Conservation (phyloP, 2,797 vertebrate genomes). For the Megalops cyprinoides region DNA sequence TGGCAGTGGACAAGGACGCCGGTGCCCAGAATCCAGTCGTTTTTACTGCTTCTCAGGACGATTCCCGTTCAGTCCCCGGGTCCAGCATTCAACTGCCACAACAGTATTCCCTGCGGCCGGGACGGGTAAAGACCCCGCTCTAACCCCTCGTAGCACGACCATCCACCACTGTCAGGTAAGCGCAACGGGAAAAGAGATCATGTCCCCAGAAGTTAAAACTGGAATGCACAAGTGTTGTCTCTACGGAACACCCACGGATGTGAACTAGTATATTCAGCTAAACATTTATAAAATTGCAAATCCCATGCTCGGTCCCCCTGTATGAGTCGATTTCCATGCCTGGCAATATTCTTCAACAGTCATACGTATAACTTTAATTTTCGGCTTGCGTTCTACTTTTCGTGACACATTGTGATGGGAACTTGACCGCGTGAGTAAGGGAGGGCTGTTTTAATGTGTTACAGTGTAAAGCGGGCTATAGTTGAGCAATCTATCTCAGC, state of each 20-base stretch:
- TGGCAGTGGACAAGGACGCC: conserved; percentile 42
- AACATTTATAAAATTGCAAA: no score
- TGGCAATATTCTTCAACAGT: no score
- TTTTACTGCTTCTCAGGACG: neutral
- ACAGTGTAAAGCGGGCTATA: neutral
- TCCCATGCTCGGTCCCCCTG: no score
- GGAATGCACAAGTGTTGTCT: neutral
- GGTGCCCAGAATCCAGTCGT: conserved; percentile 4
- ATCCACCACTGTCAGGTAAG: conserved; percentile 27
- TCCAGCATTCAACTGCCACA: conserved; percentile 2
- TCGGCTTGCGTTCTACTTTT: no score
- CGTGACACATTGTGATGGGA: no score
- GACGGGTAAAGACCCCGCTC: neutral
- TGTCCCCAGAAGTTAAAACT: neutral
- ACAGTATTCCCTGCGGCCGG: neutral
- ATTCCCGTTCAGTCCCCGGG: conserved; percentile 8
- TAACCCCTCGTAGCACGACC: neutral
- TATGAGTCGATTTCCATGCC: no score
- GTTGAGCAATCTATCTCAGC: neutral
- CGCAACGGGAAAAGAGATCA: neutral
- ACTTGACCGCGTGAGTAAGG: no score
- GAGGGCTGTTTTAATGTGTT: no score
- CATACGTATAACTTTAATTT: no score
- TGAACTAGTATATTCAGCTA: neutral
- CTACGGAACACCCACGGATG: neutral